A percentile compares a stretch with the other conserved stretches of the same genome.
phyloP scores from a whole-genome alignment of 2,797 vertebrate genomes.

The Amblyraja radiata region DNA sequence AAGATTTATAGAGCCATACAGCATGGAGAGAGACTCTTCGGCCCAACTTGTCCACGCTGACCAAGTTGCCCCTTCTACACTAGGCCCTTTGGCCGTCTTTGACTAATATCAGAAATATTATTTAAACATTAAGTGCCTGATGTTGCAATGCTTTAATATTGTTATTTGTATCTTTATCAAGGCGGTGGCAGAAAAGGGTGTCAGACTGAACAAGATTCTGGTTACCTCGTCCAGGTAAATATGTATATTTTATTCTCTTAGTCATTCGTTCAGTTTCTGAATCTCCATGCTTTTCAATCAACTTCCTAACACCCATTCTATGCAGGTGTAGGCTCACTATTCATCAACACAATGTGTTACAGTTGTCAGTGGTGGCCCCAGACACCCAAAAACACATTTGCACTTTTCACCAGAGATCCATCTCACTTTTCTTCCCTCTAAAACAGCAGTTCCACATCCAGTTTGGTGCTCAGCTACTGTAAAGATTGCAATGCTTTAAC shows the following conservation, averaged over 20 bases:
- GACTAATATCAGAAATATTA: not conserved
- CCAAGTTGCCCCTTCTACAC: too few species aligned
- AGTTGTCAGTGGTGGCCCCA: not conserved
- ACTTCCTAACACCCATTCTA: not conserved
- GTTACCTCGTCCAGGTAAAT: constrained; percentile 66
- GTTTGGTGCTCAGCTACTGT: not conserved
- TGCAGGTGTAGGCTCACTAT: not conserved
- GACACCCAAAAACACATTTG: too few species aligned
- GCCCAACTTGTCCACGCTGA: too few species aligned
- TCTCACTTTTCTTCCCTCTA: not conserved
- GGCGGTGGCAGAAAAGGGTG: constrained; percentile 53
- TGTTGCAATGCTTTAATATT: not conserved
- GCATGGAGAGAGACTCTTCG: too few species aligned
- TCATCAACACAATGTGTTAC: too few species aligned
- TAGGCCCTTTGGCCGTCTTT: too few species aligned
- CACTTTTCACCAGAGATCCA: not conserved
- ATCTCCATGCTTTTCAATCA: not conserved
- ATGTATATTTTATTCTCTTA: not conserved
- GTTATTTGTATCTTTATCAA: not conserved
- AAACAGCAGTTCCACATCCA: not conserved
- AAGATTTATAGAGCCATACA: not conserved
- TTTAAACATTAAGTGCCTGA: not conserved
- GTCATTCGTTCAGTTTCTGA: not conserved
- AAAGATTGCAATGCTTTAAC: not conserved
- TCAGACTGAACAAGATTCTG: constrained; percentile 47